Conservation (phyloP, 2,888 invertebrate species). For the Pyralis farinalis region DNA sequence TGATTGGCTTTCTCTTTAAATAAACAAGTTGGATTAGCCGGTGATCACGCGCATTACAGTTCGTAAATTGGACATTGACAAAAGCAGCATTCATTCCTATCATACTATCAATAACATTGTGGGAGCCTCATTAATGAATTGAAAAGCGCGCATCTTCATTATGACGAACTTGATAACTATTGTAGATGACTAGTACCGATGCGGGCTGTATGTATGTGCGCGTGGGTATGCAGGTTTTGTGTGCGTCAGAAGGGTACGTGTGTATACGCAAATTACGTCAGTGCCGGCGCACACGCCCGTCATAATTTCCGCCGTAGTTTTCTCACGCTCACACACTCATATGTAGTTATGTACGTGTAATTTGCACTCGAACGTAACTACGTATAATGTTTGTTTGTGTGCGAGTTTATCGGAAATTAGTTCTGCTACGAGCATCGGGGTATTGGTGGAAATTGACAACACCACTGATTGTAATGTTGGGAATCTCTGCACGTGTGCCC, state of each 20-base stretch:
- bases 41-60: slow-evolving; percentile 48
- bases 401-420: slow-evolving; percentile 74
- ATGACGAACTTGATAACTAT: slow-evolving; percentile 62
- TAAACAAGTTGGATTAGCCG: slow-evolving; percentile 50
- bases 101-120: slow-evolving; percentile 61
- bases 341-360: slow-evolving; percentile 50
- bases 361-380: slow-evolving; percentile 57
- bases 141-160: slow-evolving; percentile 71
- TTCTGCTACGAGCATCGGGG: slow-evolving; percentile 61
- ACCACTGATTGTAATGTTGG: slow-evolving; percentile 59
- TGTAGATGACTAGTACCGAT: slow-evolving; percentile 55
- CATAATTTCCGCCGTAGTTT: slow-evolving; percentile 68
- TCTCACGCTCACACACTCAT: slow-evolving; percentile 74
- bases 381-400: slow-evolving; percentile 40
- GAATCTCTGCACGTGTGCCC: slow-evolving; percentile 61
- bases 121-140: slow-evolving; percentile 67
- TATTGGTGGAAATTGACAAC: slow-evolving; percentile 69
- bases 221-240: slow-evolving; percentile 27
- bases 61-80: slow-evolving; percentile 57
- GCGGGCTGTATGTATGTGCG: slow-evolving; percentile 55
- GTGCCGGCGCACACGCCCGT: slow-evolving; percentile 50
- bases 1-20: slow-evolving; percentile 45
- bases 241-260: slow-evolving; percentile 26
- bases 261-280: slow-evolving; percentile 45
- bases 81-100: slow-evolving; percentile 52